A percentile compares a stretch with the other conserved stretches of the same genome.
Conservation (phyloP, 53 echinoderm and acorn worm genomes). For the Crossaster papposus region DNA sequence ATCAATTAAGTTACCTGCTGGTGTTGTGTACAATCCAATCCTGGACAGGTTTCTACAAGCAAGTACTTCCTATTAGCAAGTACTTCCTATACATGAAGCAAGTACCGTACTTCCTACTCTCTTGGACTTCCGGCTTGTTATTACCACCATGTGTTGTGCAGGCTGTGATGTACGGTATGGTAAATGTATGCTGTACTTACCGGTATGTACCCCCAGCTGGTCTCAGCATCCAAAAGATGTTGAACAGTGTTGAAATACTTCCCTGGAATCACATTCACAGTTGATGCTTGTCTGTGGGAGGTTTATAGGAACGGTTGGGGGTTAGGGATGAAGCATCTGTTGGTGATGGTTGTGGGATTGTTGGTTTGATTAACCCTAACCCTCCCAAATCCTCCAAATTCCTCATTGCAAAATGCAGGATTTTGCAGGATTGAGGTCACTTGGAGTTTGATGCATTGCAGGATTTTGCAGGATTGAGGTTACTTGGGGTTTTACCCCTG, state of each 20-base stretch:
- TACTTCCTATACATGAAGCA: too few relatives aligned
- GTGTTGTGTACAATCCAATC: neutral
- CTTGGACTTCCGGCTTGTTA: conserved; percentile 11
- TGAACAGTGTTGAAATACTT: neutral
- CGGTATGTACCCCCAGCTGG: conserved; percentile 32
- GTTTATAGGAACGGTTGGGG: conserved; percentile 13
- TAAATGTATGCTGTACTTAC: neutral
- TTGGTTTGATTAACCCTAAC: neutral
- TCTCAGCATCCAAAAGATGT: conserved; percentile 24
- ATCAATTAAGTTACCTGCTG: conserved; percentile 12
- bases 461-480: too few relatives aligned
- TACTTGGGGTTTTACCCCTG: too few relatives aligned
- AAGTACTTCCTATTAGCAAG: too few relatives aligned
- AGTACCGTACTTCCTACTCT: neutral
- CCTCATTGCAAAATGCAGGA: too few relatives aligned
- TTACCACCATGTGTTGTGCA: conserved; percentile 15
- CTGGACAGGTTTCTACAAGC: neutral
- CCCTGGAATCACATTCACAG: conserved; percentile 13
- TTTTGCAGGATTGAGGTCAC: too few relatives aligned
- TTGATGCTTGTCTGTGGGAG: conserved; percentile 10
- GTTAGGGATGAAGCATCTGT: neutral
- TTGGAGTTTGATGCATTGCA: too few relatives aligned
- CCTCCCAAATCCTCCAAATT: too few relatives aligned
- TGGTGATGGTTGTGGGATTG: neutral
- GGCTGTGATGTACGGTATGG: too few relatives aligned